Evolutionary conservation across 2,797 vertebrate species (phyloP).

Genomic region (Phrynocephalus vlangalii): DNA sequence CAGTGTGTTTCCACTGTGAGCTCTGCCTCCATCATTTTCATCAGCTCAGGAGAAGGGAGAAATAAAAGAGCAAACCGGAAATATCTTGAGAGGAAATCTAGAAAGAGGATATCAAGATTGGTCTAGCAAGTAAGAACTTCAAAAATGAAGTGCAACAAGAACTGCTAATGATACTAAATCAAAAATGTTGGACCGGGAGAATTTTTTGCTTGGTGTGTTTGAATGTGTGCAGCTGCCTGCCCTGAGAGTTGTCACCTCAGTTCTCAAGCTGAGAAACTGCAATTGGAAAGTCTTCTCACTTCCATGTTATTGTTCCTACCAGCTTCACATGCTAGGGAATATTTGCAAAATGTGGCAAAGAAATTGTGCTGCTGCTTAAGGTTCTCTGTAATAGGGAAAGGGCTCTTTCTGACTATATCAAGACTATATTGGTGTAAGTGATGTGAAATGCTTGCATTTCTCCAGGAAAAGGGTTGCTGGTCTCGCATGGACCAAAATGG

Average conservation of each 20-base stretch:
- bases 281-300: background rate
- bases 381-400: background rate
- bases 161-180: background rate
- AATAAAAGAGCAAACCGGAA: background rate
- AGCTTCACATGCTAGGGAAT: background rate
- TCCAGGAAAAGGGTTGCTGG: constrained; percentile 85
- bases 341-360: background rate
- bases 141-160: background rate
- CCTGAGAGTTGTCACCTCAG: background rate
- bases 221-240: background rate
- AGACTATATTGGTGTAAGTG: background rate
- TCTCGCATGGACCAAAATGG: constrained; percentile 85
- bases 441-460: background rate
- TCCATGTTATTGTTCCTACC: background rate
- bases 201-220: background rate
- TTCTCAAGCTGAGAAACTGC: background rate
- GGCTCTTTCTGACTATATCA: background rate
- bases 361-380: background rate
- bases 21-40: background rate
- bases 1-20: background rate
- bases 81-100: background rate
- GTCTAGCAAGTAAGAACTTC: background rate
- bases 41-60: too few relatives aligned
- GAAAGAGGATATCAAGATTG: background rate
- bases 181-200: too few relatives aligned